These are phyloP conservation scores for Lutjanus erythropterus DNA, from an alignment of 2,113 vertebrate genomes.

Conservation along the genomic window DNA sequence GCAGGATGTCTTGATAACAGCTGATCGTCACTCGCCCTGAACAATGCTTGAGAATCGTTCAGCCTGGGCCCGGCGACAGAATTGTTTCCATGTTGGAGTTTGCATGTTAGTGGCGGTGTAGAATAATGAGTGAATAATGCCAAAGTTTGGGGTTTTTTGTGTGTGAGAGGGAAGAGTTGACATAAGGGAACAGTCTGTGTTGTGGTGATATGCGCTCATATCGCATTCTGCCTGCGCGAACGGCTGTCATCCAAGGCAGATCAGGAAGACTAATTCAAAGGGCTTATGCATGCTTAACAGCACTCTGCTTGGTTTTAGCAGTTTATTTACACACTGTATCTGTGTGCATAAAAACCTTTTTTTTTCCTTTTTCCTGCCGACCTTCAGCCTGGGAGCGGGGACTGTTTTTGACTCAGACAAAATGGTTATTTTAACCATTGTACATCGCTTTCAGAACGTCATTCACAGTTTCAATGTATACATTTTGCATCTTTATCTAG, in stretches of 20 bases:
- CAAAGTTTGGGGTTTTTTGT: constrained; percentile 54
- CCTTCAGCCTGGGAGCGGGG: constrained; percentile 36
- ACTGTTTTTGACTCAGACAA: constrained; percentile 13
- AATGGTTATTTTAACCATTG: constrained; percentile 1
- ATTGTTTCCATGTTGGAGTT: constrained; percentile 16
- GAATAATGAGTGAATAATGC: constrained; percentile 50
- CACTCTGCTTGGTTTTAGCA: constrained; percentile 71
- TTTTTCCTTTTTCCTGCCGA: constrained; percentile 26
- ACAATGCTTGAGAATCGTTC: constrained; percentile 31
- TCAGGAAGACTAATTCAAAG: constrained; percentile 80
- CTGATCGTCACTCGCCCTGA: constrained; percentile 32
- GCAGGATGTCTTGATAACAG: constrained; percentile 42
- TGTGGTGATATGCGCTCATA: constrained; percentile 70
- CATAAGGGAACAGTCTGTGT: constrained; percentile 68
- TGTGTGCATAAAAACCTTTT: constrained; percentile 33
- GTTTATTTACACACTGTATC: constrained; percentile 75
- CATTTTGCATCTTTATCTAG: constrained; percentile 12
- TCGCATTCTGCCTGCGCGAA: constrained; percentile 60
- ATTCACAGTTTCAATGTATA: constrained; percentile 1
- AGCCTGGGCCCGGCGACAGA: neutral
- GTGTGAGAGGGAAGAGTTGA: constrained; percentile 48
- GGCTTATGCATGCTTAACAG: constrained; percentile 77
- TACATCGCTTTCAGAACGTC: neutral
- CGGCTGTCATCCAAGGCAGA: constrained; percentile 73
- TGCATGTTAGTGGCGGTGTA: constrained; percentile 16